Evolutionary conservation across 1,140 invertebrate species (phyloP), one percentile per base, ranked within the genome.

Genomic region (Sinella curviseta): DNA sequence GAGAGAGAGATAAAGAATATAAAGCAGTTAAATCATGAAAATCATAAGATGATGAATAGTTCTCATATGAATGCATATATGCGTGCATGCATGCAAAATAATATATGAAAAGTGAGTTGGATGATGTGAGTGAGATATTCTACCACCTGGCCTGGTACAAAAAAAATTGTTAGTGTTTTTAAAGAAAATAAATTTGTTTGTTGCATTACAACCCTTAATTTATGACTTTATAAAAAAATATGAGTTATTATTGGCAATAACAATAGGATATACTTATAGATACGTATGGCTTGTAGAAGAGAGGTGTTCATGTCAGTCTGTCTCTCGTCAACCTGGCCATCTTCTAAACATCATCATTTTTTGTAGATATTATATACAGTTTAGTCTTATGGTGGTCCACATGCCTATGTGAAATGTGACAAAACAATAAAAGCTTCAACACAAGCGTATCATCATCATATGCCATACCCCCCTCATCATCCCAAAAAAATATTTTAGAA

Each of bases 331-430:
- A 48, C 39, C 39, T 48, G 39, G 20, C 20, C 39, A 48, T 48
- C 39, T 20, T 48, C 39, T 48, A 8, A 48, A 48, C 57, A 65
- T 4, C 57, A 65, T 26, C 8, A 14, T 4, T 65, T 26, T 12
- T n/a, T 12, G 57, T 26, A 65, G 26, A n/a, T 8, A 65, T 65
- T 65, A n/a, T n/a, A n/a, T n/a, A n/a, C n/a, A n/a, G n/a, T n/a
- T n/a, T n/a, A n/a, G n/a, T n/a, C n/a, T n/a, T 48, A 48, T 48
- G 39, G 20, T 48, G 39, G 8, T 48, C 20, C 8, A 48, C 39
- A 48, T 48, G 39, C 39, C 31, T 24, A 60, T 70, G 65, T 70
- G 65, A 70, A 70, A 70, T 70, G 31, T 70, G 65, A 70, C 65
- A 70, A 70, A 70, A 30, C 31, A 30, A 70, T 70, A 70, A 70